phyloP scores from a whole-genome alignment of 1,140 invertebrate species.

The Microplitis demolitor region DNA sequence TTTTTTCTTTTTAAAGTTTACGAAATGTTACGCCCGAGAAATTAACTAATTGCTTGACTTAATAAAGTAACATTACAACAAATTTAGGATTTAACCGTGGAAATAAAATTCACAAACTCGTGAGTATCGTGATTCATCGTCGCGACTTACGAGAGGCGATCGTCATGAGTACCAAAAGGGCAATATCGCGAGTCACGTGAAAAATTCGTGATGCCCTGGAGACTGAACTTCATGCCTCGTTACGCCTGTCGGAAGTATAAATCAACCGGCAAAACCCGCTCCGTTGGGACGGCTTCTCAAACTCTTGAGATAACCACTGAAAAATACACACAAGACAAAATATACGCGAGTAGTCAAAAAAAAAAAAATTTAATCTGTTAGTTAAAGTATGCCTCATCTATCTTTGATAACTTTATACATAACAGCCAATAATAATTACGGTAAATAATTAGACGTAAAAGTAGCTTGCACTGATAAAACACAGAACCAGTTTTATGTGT shows the following conservation, averaged over 20 bases:
- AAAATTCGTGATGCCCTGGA: slow-evolving; percentile 34
- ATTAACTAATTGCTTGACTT: too few species aligned
- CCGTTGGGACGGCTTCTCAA: slow-evolving; percentile 17
- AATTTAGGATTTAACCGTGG: not conserved
- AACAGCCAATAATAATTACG: too few species aligned
- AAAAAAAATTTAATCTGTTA: not conserved
- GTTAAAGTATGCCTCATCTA: too few species aligned
- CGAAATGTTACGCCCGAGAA: too few species aligned
- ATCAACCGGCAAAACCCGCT: slow-evolving; percentile 30
- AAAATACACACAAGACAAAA: not conserved
- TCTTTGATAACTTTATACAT: too few species aligned
- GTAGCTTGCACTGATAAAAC: too few species aligned
- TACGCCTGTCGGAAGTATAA: slow-evolving; percentile 39
- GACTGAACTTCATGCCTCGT: slow-evolving; percentile 34
- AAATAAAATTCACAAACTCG: not conserved
- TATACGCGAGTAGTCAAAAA: not conserved
- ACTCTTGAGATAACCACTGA: slow-evolving; percentile 7
- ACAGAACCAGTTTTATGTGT: too few species aligned
- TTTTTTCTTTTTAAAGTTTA: too few species aligned
- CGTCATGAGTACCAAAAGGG: slow-evolving; percentile 13
- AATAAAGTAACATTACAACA: not conserved
- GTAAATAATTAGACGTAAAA: too few species aligned
- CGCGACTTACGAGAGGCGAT: not conserved
- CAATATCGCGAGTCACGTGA: slow-evolving; percentile 32
- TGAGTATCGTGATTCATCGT: slow-evolving; percentile 25